phyloP scores from a whole-genome alignment of 2,888 invertebrate species.

The Incurvaria masculella region DNA sequence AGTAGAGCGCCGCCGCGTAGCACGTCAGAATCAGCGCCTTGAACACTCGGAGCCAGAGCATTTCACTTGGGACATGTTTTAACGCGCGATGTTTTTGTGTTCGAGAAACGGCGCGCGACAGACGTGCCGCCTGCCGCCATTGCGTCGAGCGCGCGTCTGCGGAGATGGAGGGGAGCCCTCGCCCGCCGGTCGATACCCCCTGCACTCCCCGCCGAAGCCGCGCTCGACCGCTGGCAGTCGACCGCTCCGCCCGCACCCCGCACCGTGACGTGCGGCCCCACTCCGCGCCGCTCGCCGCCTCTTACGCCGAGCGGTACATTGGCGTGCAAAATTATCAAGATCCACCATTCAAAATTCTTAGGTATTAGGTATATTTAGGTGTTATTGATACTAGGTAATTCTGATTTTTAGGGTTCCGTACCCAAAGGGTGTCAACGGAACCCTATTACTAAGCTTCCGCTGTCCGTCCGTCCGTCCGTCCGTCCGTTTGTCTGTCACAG shows the following conservation, averaged over 20 bases:
- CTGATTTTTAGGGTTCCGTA: no score
- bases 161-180: slow-evolving; percentile 15
- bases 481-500: no score
- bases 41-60: slow-evolving; percentile 29
- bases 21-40: slow-evolving; percentile 23
- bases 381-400: no score
- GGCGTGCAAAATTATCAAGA: no score
- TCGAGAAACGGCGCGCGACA: slow-evolving; percentile 13
- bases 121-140: background rate
- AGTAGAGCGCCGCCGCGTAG: slow-evolving; percentile 24
- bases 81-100: background rate
- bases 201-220: slow-evolving; percentile 10
- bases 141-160: background rate
- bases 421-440: no score
- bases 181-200: slow-evolving; percentile 29
- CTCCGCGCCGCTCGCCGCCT: background rate
- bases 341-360: no score
- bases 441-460: no score
- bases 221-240: background rate
- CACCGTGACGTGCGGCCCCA: background rate
- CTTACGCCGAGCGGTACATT: no score
- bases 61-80: slow-evolving; percentile 18
- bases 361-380: no score
- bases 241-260: background rate
- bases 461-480: no score